Percentiles rank a stretch among this genome's conserved stretches.
These are phyloP conservation scores for Carpatolechia fugitivella DNA, from an alignment of 2,888 invertebrate species.

Conservation along the genomic window DNA sequence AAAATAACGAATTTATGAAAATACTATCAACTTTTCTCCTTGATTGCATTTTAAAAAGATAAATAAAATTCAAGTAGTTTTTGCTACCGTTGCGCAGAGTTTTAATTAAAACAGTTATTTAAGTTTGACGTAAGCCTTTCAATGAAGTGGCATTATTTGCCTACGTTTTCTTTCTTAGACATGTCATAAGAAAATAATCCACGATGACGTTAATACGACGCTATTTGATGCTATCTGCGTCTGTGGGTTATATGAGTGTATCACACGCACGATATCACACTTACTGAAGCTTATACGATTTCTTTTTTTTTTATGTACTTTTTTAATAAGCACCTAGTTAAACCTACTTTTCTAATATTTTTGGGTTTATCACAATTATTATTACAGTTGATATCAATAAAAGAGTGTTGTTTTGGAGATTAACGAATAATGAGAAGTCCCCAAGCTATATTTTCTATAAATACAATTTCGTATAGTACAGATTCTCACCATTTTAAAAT, in stretches of 20 bases:
- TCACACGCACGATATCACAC: background rate
- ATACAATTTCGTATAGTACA: background rate
- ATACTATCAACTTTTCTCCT: background rate
- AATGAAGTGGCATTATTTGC: background rate
- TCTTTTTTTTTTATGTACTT: too few relatives aligned
- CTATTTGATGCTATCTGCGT: background rate
- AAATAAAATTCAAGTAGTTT: background rate
- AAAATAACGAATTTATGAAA: too few relatives aligned
- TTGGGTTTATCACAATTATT: too few relatives aligned
- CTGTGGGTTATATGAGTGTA: background rate
- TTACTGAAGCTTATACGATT: too few relatives aligned
- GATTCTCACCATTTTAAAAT: background rate
- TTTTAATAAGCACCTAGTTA: too few relatives aligned
- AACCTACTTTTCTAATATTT: too few relatives aligned
- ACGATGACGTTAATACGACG: background rate
- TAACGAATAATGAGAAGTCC: too few relatives aligned
- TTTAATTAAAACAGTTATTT: slow-evolving; percentile 8
- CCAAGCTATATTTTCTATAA: background rate
- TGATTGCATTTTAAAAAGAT: background rate
- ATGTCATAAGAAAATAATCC: background rate
- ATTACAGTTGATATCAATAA: too few relatives aligned
- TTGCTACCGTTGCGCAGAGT: slow-evolving; percentile 1
- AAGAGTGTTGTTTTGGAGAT: too few relatives aligned
- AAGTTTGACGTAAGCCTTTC: background rate
- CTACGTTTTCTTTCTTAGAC: background rate